Evolutionary conservation across 2,113 vertebrate genomes (phyloP).

Genomic region (Rhabdornis inornatus): DNA sequence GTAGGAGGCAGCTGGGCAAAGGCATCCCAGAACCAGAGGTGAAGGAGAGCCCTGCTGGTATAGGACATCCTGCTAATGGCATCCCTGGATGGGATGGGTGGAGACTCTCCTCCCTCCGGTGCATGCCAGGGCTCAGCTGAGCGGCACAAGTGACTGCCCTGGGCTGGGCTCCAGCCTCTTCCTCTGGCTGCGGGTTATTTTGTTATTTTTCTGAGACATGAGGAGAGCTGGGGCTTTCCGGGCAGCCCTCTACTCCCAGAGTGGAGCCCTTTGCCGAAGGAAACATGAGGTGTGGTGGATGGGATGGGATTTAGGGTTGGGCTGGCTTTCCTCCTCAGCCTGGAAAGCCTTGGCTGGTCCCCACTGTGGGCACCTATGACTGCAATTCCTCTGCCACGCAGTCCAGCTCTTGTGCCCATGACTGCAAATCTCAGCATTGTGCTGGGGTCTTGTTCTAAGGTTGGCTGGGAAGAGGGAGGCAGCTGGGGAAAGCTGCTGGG

Average conservation of each 20-base stretch:
- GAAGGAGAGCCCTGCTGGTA: background rate
- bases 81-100: background rate
- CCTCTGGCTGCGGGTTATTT: background rate
- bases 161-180: background rate
- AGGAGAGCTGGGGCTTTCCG: rapidly evolving
- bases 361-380: background rate
- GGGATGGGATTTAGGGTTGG: background rate
- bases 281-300: background rate
- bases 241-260: background rate
- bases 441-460: background rate
- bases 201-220: background rate
- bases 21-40: background rate
- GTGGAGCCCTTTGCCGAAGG: background rate
- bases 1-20: background rate
- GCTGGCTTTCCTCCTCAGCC: background rate
- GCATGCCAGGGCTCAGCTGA: background rate
- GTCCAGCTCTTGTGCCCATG: rapidly evolving
- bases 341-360: background rate
- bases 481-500: background rate
- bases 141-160: background rate
- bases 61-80: rapidly evolving
- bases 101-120: background rate
- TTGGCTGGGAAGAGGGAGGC: background rate
- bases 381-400: rapidly evolving
- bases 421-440: background rate